Evolutionary conservation across 2,888 invertebrate species (phyloP).

Genomic region (Erannis defoliaria): DNA sequence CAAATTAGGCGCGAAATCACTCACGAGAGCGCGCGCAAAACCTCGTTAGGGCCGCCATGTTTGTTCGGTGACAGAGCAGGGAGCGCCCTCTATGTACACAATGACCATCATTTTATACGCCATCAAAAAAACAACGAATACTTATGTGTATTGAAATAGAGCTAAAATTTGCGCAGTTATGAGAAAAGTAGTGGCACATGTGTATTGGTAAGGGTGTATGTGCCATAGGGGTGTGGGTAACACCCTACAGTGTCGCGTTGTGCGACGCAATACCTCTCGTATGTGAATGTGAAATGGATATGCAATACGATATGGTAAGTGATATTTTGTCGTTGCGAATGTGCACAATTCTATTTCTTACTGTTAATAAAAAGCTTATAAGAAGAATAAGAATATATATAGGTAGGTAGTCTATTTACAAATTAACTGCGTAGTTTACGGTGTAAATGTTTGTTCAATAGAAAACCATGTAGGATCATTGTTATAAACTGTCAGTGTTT

Average conservation of each 20-base stretch:
- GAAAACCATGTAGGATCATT: too few relatives aligned
- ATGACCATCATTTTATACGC: conserved; percentile 55
- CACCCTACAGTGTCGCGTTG: conserved; percentile 79
- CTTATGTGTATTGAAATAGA: conserved; percentile 50
- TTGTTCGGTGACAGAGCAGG: conserved; percentile 83
- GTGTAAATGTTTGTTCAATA: too few relatives aligned
- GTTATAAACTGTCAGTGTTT: too few relatives aligned
- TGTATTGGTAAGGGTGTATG: conserved; percentile 72
- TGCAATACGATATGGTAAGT: conserved; percentile 78
- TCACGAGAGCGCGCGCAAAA: conserved; percentile 82
- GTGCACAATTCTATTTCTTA: conserved; percentile 4
- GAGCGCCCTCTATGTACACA: conserved; percentile 85
- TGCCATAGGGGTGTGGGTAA: conserved; percentile 78
- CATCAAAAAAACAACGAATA: conserved; percentile 24
- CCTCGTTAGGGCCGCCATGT: conserved; percentile 84
- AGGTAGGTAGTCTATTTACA: too few relatives aligned
- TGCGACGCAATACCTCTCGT: conserved; percentile 78
- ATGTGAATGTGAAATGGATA: conserved; percentile 83
- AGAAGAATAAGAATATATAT: too few relatives aligned
- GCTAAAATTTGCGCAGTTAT: conserved; percentile 46
- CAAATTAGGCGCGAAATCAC: conserved; percentile 85
- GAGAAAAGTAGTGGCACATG: conserved; percentile 46
- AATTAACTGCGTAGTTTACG: too few relatives aligned
- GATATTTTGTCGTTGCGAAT: conserved; percentile 60
- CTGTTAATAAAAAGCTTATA: too few relatives aligned